A percentile compares a stretch with the other conserved stretches of the same genome.
phyloP scores from a whole-genome alignment of 2,797 vertebrate genomes.

The Mallotus villosus region DNA sequence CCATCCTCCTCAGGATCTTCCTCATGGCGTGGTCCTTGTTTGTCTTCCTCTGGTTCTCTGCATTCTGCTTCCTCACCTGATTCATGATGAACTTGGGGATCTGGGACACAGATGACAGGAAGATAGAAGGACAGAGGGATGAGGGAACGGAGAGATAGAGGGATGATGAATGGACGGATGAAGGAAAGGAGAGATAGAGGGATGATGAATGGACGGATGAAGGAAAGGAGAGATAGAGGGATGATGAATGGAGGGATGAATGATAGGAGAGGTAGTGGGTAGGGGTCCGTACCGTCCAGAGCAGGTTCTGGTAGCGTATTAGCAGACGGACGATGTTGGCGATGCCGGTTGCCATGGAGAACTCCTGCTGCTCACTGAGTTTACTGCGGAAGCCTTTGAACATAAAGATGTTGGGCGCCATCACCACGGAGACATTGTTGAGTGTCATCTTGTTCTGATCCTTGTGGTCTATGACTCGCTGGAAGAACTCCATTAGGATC shows the following conservation, averaged over 20 bases:
- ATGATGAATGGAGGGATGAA: background rate
- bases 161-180: background rate
- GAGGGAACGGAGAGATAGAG: background rate
- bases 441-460: constrained; percentile 94
- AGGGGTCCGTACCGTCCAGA: constrained; percentile 90
- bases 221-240: background rate
- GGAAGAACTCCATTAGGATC: constrained; percentile 94
- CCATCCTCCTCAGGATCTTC: constrained; percentile 95
- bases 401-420: constrained; percentile 97
- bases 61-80: constrained; percentile 93
- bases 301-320: constrained; percentile 89
- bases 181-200: too few relatives aligned
- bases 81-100: constrained; percentile 95
- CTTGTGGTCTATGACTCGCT: constrained; percentile 87
- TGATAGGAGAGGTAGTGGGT: background rate
- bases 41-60: constrained; percentile 84
- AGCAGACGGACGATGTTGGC: constrained; percentile 88
- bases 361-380: constrained; percentile 83
- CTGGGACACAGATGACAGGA: constrained; percentile 60
- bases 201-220: background rate
- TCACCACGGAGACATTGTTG: constrained; percentile 93
- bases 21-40: constrained; percentile 84
- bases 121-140: background rate
- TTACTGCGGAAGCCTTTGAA: constrained; percentile 84
- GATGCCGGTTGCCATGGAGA: constrained; percentile 88